These are phyloP conservation scores for Drosophila ananassae DNA, from an alignment of 1,140 invertebrate species.

Conservation along the genomic window DNA sequence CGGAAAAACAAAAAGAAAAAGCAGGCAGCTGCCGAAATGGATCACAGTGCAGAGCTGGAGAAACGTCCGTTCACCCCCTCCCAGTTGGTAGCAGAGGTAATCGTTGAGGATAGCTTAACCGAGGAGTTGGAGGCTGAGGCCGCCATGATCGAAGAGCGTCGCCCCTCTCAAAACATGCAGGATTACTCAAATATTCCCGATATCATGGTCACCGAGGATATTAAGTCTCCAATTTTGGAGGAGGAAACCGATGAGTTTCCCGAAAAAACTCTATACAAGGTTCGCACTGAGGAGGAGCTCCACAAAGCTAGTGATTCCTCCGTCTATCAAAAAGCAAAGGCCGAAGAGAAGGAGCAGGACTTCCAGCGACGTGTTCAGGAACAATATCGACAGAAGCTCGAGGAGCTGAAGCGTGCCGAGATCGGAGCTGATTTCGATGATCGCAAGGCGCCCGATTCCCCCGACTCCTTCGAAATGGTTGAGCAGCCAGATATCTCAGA, in stretches of 20 bases:
- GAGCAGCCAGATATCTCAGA: conserved; percentile 93
- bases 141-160: conserved; percentile 83
- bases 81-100: conserved; percentile 83
- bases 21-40: conserved; percentile 76
- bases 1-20: conserved; percentile 78
- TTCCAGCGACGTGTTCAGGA: conserved; percentile 80
- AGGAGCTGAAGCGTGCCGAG: conserved; percentile 81
- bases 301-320: conserved; percentile 69
- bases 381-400: conserved; percentile 82
- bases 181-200: conserved; percentile 86
- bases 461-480: conserved; percentile 95
- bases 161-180: conserved; percentile 80
- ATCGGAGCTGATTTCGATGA: conserved; percentile 80
- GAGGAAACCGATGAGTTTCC: conserved; percentile 68
- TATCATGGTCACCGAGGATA: conserved; percentile 89
- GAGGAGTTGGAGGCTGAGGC: conserved; percentile 85
- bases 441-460: conserved; percentile 89
- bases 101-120: conserved; percentile 85
- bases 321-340: conserved; percentile 58
- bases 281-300: conserved; percentile 76
- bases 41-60: conserved; percentile 73
- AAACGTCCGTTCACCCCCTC: conserved; percentile 82
- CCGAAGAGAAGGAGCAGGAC: conserved; percentile 77
- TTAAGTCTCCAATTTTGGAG: conserved; percentile 79
- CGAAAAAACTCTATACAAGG: conserved; percentile 77